Evolutionary conservation across 2,888 invertebrate species (phyloP).

Genomic region (Epinotia bilunana): DNA sequence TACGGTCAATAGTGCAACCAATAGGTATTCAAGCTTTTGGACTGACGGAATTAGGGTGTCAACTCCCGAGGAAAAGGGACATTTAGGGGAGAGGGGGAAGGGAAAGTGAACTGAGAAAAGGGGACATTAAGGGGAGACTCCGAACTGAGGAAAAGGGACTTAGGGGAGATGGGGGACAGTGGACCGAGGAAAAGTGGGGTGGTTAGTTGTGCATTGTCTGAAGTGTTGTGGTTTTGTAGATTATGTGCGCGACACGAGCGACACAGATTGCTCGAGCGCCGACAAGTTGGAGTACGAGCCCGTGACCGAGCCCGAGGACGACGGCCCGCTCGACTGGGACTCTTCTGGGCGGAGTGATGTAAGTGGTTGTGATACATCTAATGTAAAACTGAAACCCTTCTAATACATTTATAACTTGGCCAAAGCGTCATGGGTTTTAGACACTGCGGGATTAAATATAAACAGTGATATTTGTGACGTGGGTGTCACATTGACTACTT

Average conservation of each 20-base stretch:
- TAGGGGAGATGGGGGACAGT: not conserved
- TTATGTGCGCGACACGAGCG: slow-evolving; percentile 82
- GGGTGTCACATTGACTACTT: too few species aligned
- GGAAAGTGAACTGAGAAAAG: not conserved
- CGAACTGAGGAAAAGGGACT: not conserved
- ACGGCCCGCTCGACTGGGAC: slow-evolving; percentile 65
- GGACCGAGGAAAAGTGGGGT: slow-evolving; percentile 16
- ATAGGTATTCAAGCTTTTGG: slow-evolving; percentile 1
- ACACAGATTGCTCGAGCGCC: slow-evolving; percentile 68
- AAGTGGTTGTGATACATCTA: slow-evolving; percentile 47
- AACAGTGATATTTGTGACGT: too few species aligned
- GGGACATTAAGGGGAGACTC: too few species aligned
- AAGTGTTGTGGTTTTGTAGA: slow-evolving; percentile 72
- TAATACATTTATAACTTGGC: too few species aligned
- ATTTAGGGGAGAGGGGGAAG: not conserved
- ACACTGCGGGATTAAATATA: too few species aligned
- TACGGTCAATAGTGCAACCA: not conserved
- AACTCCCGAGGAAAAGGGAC: not conserved
- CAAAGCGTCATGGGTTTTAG: too few species aligned
- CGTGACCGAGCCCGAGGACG: slow-evolving; percentile 77
- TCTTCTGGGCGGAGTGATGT: slow-evolving; percentile 84
- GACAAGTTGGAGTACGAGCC: slow-evolving; percentile 80
- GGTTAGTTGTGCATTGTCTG: slow-evolving; percentile 39
- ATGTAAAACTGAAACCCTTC: too few species aligned
- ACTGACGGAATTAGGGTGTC: not conserved